Evolutionary conservation across 1,140 invertebrate genomes (phyloP).

Genomic region (Plodia interpunctella): DNA sequence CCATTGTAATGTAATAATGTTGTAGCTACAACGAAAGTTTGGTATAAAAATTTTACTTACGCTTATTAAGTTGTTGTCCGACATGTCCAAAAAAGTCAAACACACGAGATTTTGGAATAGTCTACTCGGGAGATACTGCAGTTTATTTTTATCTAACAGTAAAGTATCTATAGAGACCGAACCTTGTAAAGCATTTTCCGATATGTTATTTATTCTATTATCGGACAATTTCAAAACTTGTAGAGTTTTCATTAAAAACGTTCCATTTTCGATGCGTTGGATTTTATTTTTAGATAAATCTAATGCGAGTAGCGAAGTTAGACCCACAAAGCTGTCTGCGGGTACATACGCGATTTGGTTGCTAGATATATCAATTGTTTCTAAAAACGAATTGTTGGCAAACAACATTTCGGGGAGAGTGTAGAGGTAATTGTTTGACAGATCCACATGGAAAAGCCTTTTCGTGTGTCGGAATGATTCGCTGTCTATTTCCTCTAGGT

Average conservation of each 20-base stretch:
- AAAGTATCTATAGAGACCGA: conserved; percentile 76
- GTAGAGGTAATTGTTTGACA: conserved; percentile 84
- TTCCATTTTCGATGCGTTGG: conserved; percentile 72
- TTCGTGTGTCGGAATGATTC: conserved; percentile 81
- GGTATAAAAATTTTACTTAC: too few relatives aligned
- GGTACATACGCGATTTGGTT: conserved; percentile 82
- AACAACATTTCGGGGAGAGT: conserved; percentile 81
- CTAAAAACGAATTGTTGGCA: conserved; percentile 79
- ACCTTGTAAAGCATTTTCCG: conserved; percentile 77
- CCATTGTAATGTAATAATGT: too few relatives aligned
- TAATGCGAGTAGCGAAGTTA: conserved; percentile 77
- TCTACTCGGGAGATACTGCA: conserved; percentile 56
- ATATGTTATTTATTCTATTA: conserved; percentile 79
- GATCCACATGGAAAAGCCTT: conserved; percentile 83
- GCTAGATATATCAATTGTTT: conserved; percentile 83
- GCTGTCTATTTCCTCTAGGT: conserved; percentile 81
- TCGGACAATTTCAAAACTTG: conserved; percentile 79
- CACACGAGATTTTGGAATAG: conserved; percentile 56
- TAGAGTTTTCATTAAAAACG: conserved; percentile 79
- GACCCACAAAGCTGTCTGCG: conserved; percentile 70
- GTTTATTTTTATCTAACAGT: conserved; percentile 79
- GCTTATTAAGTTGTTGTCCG: conserved; percentile 56
- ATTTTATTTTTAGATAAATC: conserved; percentile 81
- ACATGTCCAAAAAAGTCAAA: conserved; percentile 63
- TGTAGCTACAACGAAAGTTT: too few relatives aligned